phyloP scores from a whole-genome alignment of 2,113 vertebrate species.

The Poeciliopsis prolifica region DNA sequence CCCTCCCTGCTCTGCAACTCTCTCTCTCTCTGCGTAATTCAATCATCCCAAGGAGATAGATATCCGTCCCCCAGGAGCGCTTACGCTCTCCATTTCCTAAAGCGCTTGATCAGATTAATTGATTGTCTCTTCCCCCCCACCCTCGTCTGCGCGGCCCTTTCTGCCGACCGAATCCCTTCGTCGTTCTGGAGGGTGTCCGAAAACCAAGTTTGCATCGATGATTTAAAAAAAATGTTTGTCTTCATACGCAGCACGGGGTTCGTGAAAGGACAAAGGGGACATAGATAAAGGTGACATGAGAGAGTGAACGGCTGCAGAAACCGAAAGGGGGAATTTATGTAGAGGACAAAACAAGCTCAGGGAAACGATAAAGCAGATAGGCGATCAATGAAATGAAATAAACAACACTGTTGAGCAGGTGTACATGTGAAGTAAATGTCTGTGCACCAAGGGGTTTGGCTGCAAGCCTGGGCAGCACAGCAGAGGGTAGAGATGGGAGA shows the following conservation, averaged over 20 bases:
- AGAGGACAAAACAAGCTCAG: slow-evolving; percentile 51
- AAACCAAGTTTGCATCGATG: slow-evolving; percentile 83
- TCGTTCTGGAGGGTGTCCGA: slow-evolving; percentile 40
- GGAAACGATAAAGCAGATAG: slow-evolving; percentile 54
- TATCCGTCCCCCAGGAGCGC: slow-evolving; percentile 81
- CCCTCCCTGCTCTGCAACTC: slow-evolving; percentile 62
- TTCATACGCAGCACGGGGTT: slow-evolving; percentile 54
- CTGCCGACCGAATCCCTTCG: slow-evolving; percentile 32
- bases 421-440: slow-evolving; percentile 33
- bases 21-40: slow-evolving; percentile 78
- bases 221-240: slow-evolving; percentile 76
- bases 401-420: slow-evolving; percentile 42
- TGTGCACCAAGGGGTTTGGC: slow-evolving; percentile 42
- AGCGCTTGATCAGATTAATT: slow-evolving; percentile 89
- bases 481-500: slow-evolving; percentile 53
- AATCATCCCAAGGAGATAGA: slow-evolving; percentile 85
- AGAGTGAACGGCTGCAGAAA: slow-evolving; percentile 30
- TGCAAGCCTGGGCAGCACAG: slow-evolving; percentile 50
- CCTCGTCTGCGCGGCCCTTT: slow-evolving; percentile 33
- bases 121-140: slow-evolving; percentile 67
- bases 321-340: slow-evolving; percentile 51
- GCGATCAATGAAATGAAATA: slow-evolving; percentile 65
- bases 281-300: slow-evolving; percentile 51
- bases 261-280: slow-evolving; percentile 62
- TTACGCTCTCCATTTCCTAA: slow-evolving; percentile 85